Conservation (phyloP, 92 coral and sea anemone genomes). For the Diadumene lineata region DNA sequence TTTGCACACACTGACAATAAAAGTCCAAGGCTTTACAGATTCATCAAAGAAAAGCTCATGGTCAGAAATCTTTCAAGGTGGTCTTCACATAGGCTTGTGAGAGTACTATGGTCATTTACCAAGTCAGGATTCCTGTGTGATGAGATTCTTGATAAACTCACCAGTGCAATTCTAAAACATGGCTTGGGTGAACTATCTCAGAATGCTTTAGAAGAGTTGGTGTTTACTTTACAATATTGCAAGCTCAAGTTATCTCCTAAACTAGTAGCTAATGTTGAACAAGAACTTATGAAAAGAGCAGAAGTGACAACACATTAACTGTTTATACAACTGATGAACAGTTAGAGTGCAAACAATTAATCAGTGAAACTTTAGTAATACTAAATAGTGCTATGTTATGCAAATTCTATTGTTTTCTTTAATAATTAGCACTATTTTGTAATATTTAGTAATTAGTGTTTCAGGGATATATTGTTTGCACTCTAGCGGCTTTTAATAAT, state of each 20-base stretch:
- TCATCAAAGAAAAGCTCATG: slow-evolving; percentile 40
- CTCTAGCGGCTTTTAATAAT: too few species aligned
- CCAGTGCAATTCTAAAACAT: slow-evolving; percentile 45
- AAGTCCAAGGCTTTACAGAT: slow-evolving; percentile 45
- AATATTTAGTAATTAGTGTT: too few species aligned
- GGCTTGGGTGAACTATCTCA: slow-evolving; percentile 48
- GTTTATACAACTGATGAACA: background rate
- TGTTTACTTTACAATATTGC: slow-evolving; percentile 51
- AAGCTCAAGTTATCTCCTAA: slow-evolving; percentile 39
- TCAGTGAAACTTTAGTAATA: too few species aligned
- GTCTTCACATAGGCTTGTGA: slow-evolving; percentile 47
- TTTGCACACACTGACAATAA: slow-evolving; percentile 72
- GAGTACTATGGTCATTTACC: slow-evolving; percentile 66
- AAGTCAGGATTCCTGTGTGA: slow-evolving; percentile 48
- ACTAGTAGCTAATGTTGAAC: slow-evolving; percentile 70
- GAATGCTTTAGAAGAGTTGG: slow-evolving; percentile 57
- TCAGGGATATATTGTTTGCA: too few species aligned
- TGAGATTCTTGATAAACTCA: slow-evolving; percentile 40
- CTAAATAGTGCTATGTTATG: too few species aligned
- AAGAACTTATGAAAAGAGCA: slow-evolving; percentile 74
- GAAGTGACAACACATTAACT: slow-evolving; percentile 10
- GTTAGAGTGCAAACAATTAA: too few species aligned
- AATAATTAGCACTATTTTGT: too few species aligned
- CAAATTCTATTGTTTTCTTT: too few species aligned
- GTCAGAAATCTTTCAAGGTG: slow-evolving; percentile 34